Evolutionary conservation across 2,888 invertebrate genomes (phyloP).

Genomic region (Megamerina dolium): DNA sequence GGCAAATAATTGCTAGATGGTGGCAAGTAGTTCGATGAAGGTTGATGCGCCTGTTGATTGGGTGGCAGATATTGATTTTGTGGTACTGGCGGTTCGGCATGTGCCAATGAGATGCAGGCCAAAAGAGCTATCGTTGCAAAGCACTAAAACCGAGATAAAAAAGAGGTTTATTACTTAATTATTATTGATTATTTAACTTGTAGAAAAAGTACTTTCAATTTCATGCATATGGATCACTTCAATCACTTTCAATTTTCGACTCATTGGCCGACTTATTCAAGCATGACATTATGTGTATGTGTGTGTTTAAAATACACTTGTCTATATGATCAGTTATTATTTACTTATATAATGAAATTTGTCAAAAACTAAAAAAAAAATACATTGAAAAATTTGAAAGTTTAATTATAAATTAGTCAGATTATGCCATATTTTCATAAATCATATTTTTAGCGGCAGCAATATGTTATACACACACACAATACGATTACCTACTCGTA

Average conservation of each 20-base stretch:
- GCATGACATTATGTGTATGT: too few relatives aligned
- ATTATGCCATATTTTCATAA: too few relatives aligned
- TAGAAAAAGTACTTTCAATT: neutral
- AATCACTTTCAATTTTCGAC: neutral
- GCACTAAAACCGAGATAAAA: slow-evolving; percentile 28
- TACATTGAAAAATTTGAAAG: too few relatives aligned
- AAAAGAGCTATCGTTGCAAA: slow-evolving; percentile 45
- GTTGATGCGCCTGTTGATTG: slow-evolving; percentile 45
- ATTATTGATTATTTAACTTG: neutral
- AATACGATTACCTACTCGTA: too few relatives aligned
- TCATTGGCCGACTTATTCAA: too few relatives aligned
- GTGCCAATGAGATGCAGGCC: slow-evolving; percentile 40
- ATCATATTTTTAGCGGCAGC: too few relatives aligned
- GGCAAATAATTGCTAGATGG: slow-evolving; percentile 43
- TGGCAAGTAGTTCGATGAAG: slow-evolving; percentile 50
- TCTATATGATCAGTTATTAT: too few relatives aligned
- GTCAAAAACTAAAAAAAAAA: too few relatives aligned
- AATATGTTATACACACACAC: too few relatives aligned
- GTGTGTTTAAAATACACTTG: too few relatives aligned
- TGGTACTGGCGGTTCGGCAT: slow-evolving; percentile 47
- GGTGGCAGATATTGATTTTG: slow-evolving; percentile 50
- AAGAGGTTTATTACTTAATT: neutral
- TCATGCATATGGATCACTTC: neutral
- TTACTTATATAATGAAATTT: too few relatives aligned
- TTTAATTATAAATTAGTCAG: too few relatives aligned